Evolutionary conservation across 2,797 vertebrate species (phyloP).

Genomic region (Thripadectes ignobilis): DNA sequence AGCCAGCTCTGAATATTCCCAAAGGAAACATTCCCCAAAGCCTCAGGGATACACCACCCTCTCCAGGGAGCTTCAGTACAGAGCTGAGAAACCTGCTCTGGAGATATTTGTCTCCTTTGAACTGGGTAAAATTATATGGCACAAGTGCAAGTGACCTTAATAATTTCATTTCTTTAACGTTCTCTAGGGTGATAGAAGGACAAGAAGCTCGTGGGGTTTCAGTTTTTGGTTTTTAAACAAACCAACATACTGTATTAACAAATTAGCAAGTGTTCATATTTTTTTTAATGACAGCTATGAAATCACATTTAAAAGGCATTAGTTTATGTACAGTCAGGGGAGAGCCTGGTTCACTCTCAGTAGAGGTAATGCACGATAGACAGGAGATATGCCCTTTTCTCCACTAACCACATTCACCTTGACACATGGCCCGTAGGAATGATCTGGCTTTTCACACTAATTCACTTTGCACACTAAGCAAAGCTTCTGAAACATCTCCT

Average conservation of each 20-base stretch:
- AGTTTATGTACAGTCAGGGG: neutral
- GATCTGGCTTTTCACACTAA: neutral
- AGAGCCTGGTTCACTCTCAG: neutral
- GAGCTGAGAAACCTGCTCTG: neutral
- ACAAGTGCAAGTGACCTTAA: neutral
- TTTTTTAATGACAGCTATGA: neutral
- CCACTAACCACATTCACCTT: neutral
- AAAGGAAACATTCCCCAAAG: conserved; percentile 29
- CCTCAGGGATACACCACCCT: neutral
- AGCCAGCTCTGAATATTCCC: conserved; percentile 45
- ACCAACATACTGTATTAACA: neutral
- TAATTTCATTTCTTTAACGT: neutral
- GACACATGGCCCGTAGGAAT: neutral
- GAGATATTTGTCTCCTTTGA: neutral
- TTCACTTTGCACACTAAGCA: neutral
- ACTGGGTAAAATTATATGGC: neutral
- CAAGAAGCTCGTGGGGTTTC: neutral
- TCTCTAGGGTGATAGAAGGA: neutral
- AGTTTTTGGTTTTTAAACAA: neutral
- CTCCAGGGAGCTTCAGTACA: neutral
- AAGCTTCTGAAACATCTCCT: neutral
- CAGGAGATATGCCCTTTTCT: neutral
- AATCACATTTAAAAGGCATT: neutral
- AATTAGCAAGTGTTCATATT: neutral
- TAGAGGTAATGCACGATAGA: neutral